Percentiles rank a stretch among this genome's conserved stretches.
Conservation (phyloP, 2,888 invertebrate genomes). For the Agrotis puta region DNA sequence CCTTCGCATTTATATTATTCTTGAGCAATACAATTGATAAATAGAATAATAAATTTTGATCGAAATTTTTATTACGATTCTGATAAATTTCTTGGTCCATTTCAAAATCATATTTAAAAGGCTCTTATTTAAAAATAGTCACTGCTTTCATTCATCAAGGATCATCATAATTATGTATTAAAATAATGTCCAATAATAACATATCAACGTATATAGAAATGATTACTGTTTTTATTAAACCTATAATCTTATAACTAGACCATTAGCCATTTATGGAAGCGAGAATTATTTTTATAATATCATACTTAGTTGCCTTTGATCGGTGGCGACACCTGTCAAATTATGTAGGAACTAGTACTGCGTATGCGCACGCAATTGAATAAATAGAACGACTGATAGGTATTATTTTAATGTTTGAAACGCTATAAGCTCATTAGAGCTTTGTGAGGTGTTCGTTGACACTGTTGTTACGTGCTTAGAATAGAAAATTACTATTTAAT, state of each 20-base stretch:
- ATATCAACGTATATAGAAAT: constrained; percentile 19
- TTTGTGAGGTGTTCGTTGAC: not conserved
- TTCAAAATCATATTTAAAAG: constrained; percentile 1
- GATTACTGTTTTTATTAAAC: constrained; percentile 37
- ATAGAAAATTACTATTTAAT: not conserved
- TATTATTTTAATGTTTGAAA: constrained; percentile 7
- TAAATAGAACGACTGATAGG: constrained; percentile 12
- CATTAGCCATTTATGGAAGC: constrained; percentile 44
- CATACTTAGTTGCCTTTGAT: constrained; percentile 42
- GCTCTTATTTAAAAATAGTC: not conserved
- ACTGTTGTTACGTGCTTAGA: constrained; percentile 7
- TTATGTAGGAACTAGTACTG: constrained; percentile 33
- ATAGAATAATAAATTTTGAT: too few relatives aligned
- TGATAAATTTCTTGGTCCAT: not conserved
- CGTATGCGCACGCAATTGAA: constrained; percentile 22
- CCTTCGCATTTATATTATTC: too few relatives aligned
- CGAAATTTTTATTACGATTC: too few relatives aligned
- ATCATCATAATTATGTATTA: constrained; percentile 11
- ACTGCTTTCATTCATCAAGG: not conserved
- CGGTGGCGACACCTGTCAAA: constrained; percentile 52
- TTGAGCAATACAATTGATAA: too few relatives aligned
- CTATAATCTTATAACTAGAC: constrained; percentile 37
- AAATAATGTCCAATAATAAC: constrained; percentile 42
- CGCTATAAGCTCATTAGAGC: constrained; percentile 13
- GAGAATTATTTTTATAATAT: constrained; percentile 45